A percentile compares a stretch with the other conserved stretches of the same genome.
phyloP scores from a whole-genome alignment of 2,113 vertebrate species.

The Arizona elegans region DNA sequence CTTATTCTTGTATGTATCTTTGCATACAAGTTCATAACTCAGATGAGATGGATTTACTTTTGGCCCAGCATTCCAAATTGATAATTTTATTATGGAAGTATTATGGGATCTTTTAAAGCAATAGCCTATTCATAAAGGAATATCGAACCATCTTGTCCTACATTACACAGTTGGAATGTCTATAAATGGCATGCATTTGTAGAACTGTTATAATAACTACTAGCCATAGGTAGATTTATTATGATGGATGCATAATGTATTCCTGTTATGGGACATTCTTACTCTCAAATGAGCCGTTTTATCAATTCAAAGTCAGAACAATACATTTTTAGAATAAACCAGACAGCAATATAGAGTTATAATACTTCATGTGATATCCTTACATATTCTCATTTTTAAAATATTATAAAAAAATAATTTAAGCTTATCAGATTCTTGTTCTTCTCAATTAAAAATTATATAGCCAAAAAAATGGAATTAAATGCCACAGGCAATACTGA shows the following conservation, averaged over 20 bases:
- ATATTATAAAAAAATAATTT: neutral
- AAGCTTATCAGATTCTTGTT: neutral
- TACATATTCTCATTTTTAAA: neutral
- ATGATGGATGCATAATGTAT: neutral
- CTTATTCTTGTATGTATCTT: no score
- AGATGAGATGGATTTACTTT: no score
- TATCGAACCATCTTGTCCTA: no score
- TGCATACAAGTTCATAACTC: no score
- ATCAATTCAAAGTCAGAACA: neutral
- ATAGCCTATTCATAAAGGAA: no score
- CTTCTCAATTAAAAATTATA: neutral
- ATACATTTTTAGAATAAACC: neutral
- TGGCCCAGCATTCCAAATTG: no score
- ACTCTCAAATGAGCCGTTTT: neutral
- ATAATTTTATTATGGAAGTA: no score
- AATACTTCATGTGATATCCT: neutral
- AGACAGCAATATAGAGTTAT: neutral
- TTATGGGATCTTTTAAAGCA: no score
- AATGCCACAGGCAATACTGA: neutral
- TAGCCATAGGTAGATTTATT: no score
- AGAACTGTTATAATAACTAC: neutral
- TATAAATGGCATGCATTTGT: neutral
- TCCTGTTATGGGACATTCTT: neutral
- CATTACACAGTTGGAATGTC: neutral
- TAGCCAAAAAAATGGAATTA: neutral